Base-by-base conservation (phyloP, 2,113 vertebrate species). In the Cichladusa arquata region DNA sequence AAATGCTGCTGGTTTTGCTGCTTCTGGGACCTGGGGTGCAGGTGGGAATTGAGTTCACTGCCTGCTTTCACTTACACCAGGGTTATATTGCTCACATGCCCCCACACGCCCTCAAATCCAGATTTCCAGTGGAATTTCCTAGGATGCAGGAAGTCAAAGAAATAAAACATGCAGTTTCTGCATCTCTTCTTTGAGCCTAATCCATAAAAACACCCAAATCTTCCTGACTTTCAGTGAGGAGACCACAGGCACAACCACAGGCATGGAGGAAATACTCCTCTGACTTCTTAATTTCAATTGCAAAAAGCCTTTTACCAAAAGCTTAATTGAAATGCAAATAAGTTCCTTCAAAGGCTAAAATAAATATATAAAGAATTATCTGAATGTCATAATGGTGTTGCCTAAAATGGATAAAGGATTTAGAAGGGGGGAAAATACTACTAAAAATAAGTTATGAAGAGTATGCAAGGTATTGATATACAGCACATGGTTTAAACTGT, bases 401-500 rank as follows among this genome's bases (percentile, higher is more conserved):
- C 90, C 95, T 95, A 92, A 94, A 92, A 91, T 86, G 91, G 83
- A 72, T 67, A 95, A 86, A 93, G 66, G 87, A 93, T 96, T 97
- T 82, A 72, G 85, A 82, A 95, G 86, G 57, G 69, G 57, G 44
- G 17, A 54, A 79, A 95, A 90, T 45, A 69, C 69, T 74, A 84
- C 90, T 92, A 92, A 87, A 95, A 97, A 95, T 92, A 94, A 96
- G 97, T 90, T 76, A 74, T 70, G 86, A 91, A 91, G 95, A 72
- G 83, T 96, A 97, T 95, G 89, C 70, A 86, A 95, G 94, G 89
- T 96, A 88, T 91, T 97, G 96, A 96, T 93, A 93, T 20, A 86
- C 77, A 97, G 88, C 93, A 97, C 96, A 95, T 74, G 93, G 95
- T 85, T 95, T 81, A 95, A 94, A 96, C 93, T 92, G 86, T 93